Evolutionary conservation across 2,797 vertebrate genomes (phyloP).

Genomic region (Sardinella longiceps): DNA sequence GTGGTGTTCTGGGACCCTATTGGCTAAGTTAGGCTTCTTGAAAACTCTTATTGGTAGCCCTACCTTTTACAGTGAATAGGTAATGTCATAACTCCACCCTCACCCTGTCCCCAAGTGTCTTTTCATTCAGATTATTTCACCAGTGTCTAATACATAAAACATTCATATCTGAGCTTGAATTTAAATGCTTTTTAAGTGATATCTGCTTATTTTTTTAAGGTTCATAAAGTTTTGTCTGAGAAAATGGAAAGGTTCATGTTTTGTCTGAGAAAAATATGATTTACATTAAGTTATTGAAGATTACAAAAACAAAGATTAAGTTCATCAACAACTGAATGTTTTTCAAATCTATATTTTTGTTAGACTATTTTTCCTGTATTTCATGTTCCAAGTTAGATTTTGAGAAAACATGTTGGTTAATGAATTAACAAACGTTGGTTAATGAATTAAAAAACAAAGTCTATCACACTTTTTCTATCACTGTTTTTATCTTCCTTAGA

Average conservation of each 20-base stretch:
- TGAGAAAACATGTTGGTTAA: neutral
- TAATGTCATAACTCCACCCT: conserved; percentile 36
- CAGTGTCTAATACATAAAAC: neutral
- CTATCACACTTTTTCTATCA: conserved; percentile 14
- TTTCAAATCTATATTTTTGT: neutral
- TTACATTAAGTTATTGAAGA: neutral
- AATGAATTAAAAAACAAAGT: neutral
- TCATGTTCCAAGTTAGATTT: neutral
- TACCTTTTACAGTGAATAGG: conserved; percentile 36
- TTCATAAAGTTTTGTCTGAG: no score
- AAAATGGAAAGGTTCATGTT: no score
- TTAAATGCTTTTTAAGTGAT: no score
- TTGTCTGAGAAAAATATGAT: neutral
- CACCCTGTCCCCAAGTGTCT: neutral
- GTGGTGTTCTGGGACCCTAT: conserved; percentile 56
- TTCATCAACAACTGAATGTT: neutral
- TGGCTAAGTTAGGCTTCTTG: conserved; percentile 50
- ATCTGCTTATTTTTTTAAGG: no score
- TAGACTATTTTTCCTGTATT: neutral
- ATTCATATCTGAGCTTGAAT: neutral
- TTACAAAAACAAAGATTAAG: neutral
- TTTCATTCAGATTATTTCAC: neutral
- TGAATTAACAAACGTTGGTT: no score
- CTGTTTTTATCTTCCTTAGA: conserved; percentile 31
- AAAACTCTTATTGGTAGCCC: conserved; percentile 42